Evolutionary conservation across 2,113 vertebrate genomes (phyloP).

Genomic region (Gnathonemus echidnorhynchus): DNA sequence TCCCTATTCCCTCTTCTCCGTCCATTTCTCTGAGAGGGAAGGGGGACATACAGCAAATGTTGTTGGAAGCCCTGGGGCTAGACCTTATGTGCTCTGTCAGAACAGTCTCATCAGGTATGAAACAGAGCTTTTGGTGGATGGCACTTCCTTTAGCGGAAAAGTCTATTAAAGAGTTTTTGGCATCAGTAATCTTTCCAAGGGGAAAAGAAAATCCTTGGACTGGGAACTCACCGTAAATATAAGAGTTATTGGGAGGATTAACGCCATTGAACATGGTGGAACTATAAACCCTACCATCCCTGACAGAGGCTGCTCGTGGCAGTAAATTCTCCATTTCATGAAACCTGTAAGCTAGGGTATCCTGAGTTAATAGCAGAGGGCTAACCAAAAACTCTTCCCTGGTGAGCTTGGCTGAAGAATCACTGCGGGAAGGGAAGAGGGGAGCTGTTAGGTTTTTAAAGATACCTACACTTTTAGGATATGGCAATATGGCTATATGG

Average conservation of each 20-base stretch:
- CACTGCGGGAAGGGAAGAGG: slow-evolving; percentile 56
- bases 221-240: slow-evolving; percentile 83
- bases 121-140: slow-evolving; percentile 77
- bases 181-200: slow-evolving; percentile 81
- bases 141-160: slow-evolving; percentile 66
- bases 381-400: slow-evolving; percentile 83
- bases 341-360: slow-evolving; percentile 77
- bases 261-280: slow-evolving; percentile 74
- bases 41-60: slow-evolving; percentile 65
- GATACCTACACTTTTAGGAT: not conserved
- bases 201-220: slow-evolving; percentile 83
- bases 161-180: slow-evolving; percentile 74
- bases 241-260: slow-evolving; percentile 74
- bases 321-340: slow-evolving; percentile 81
- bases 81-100: slow-evolving; percentile 65
- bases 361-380: slow-evolving; percentile 80
- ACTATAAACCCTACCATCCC: slow-evolving; percentile 72
- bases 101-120: slow-evolving; percentile 64
- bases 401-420: slow-evolving; percentile 75
- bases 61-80: slow-evolving; percentile 57
- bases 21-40: slow-evolving; percentile 75
- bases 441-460: not conserved
- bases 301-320: slow-evolving; percentile 65
- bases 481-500: not conserved
- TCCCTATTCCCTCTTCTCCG: slow-evolving; percentile 70